Conservation (phyloP, 2,113 vertebrate genomes). For the Aptenodytes patagonicus region DNA sequence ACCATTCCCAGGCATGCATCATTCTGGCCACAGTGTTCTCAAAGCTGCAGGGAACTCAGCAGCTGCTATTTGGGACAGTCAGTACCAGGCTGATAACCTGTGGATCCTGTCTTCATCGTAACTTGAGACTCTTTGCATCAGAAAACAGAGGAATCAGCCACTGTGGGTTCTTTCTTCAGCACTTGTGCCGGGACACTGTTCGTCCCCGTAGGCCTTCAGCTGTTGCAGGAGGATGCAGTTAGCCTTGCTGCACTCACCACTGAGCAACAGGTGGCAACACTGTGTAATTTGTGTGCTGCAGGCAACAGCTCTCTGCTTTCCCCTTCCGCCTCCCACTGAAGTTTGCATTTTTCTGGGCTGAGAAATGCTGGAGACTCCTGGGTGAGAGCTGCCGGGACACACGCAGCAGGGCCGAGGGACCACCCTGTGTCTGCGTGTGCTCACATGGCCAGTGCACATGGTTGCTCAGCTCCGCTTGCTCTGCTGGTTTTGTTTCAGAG, state of each 20-base stretch:
- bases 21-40: neutral
- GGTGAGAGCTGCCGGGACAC: neutral
- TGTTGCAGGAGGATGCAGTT: neutral
- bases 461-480: neutral
- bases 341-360: neutral
- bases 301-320: neutral
- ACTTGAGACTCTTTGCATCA: neutral
- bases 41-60: neutral
- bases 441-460: rapidly evolving
- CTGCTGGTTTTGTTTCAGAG: slow-evolving; percentile 64
- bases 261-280: neutral
- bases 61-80: neutral
- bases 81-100: neutral
- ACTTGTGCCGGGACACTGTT: rapidly evolving
- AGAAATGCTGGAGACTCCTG: neutral
- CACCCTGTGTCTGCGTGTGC: rapidly evolving
- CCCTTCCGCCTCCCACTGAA: neutral
- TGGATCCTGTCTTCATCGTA: no score
- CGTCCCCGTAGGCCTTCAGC: neutral
- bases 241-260: neutral
- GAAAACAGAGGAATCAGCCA: neutral
- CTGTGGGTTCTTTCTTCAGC: neutral
- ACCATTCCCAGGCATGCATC: rapidly evolving
- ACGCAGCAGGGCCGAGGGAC: rapidly evolving
- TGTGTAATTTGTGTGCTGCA: neutral